These are phyloP conservation scores for Chionis minor DNA, from an alignment of 2,113 vertebrate species.

Conservation along the genomic window DNA sequence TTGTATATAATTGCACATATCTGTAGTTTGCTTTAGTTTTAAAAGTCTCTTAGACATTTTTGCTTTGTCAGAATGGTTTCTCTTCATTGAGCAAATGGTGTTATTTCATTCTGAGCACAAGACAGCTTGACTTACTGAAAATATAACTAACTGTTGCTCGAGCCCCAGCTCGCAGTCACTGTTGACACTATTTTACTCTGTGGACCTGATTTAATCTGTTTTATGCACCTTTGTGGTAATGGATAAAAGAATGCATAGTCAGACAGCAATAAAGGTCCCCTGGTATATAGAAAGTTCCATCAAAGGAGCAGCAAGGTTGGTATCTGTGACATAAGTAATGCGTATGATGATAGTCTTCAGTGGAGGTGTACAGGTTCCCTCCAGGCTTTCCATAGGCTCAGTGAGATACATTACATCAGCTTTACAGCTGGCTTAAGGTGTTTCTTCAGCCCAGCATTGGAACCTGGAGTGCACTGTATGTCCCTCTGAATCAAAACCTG, in stretches of 20 bases:
- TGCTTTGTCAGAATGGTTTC: neutral
- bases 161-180: neutral
- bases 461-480: neutral
- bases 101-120: neutral
- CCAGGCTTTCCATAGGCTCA: neutral
- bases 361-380: neutral
- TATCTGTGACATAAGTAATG: neutral
- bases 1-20: neutral
- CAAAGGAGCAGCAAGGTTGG: neutral
- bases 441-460: neutral
- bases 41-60: neutral
- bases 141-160: neutral
- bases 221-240: neutral
- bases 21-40: neutral
- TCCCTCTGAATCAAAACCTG: neutral
- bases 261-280: neutral
- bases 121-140: neutral
- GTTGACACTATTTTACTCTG: neutral
- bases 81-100: neutral
- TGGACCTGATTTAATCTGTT: neutral
- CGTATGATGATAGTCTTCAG: too few species aligned
- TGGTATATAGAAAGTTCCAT: neutral
- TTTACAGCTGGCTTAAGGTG: neutral
- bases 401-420: rapidly evolving
- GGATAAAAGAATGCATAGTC: neutral